These are phyloP conservation scores for Garra rufa DNA, from an alignment of 2,113 vertebrate species.

Conservation along the genomic window DNA sequence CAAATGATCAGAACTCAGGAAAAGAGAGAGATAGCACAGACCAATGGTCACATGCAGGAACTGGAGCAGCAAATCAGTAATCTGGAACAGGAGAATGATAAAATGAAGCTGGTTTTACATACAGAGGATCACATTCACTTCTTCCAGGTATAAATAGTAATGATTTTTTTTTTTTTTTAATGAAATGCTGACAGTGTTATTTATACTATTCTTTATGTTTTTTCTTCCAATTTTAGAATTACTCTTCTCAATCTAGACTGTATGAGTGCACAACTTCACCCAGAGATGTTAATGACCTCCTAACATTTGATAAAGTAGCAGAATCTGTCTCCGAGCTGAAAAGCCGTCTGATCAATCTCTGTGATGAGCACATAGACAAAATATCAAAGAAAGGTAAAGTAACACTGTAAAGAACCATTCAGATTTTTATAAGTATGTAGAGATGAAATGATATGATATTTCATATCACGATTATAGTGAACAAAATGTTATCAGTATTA, in stretches of 20 bases:
- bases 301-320: background rate
- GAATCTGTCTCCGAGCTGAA: background rate
- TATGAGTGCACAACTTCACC: background rate
- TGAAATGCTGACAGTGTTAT: background rate
- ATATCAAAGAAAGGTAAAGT: no score
- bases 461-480: no score
- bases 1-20: slow-evolving; percentile 74
- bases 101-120: slow-evolving; percentile 67
- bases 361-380: background rate
- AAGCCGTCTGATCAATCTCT: background rate
- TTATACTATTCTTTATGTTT: background rate
- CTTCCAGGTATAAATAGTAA: background rate
- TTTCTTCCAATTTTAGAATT: background rate
- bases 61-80: slow-evolving; percentile 69
- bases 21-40: slow-evolving; percentile 60
- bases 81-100: slow-evolving; percentile 63
- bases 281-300: background rate
- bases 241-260: background rate
- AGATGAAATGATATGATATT: no score
- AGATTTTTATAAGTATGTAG: no score
- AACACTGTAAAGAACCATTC: no score
- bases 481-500: no score
- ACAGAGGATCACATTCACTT: slow-evolving; percentile 45
- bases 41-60: slow-evolving; percentile 59
- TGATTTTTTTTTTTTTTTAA: background rate